Conservation (phyloP, 2,113 vertebrate genomes). For the Alouatta palliata region DNA sequence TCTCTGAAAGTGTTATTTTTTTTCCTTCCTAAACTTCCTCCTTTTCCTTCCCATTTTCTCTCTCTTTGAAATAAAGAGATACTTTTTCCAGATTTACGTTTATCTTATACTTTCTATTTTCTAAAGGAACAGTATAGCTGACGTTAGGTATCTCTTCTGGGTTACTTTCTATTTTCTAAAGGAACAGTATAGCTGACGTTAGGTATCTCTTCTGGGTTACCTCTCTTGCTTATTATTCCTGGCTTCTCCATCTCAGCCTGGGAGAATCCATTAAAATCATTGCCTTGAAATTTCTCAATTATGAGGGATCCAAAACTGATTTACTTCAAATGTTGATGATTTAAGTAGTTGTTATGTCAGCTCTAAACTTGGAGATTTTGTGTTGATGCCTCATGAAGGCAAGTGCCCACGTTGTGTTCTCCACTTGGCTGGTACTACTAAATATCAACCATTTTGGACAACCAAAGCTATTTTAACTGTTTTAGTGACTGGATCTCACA, state of each 20-base stretch:
- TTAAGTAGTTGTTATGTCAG: background rate
- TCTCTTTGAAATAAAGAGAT: background rate
- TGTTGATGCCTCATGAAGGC: too few species aligned
- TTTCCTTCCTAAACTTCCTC: background rate
- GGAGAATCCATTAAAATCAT: background rate
- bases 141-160: background rate
- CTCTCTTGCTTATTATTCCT: background rate
- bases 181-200: background rate
- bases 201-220: background rate
- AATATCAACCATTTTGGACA: background rate
- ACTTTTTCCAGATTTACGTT: background rate
- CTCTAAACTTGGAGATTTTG: background rate
- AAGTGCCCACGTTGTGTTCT: too few species aligned
- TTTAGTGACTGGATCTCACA: background rate
- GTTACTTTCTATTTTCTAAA: background rate
- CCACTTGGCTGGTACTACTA: too few species aligned
- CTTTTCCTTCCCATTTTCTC: background rate
- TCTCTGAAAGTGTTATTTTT: background rate
- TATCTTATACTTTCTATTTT: background rate
- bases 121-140: background rate
- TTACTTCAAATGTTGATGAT: background rate
- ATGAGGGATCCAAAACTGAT: background rate
- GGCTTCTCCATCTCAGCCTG: background rate
- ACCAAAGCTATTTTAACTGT: too few species aligned
- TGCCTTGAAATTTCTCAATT: background rate